A percentile compares a stretch with the other conserved stretches of the same genome.
Conservation (phyloP, 2,888 invertebrate genomes). For the Platycnemis pennipes region DNA sequence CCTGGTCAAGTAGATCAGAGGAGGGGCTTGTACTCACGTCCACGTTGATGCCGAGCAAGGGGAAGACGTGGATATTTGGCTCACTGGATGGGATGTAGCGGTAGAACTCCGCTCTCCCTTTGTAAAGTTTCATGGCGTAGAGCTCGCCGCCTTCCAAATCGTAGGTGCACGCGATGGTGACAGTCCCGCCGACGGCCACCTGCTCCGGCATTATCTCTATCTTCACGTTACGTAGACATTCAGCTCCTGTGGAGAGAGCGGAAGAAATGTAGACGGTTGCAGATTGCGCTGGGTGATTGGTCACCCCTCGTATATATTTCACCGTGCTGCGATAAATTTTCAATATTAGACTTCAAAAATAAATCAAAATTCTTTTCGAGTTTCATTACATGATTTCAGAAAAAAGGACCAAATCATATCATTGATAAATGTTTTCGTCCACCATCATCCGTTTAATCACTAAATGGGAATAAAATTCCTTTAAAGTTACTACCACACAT, state of each 20-base stretch:
- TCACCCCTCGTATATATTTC: no score
- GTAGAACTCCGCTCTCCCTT: slow-evolving; percentile 52
- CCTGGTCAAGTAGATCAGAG: not conserved
- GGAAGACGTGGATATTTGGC: not conserved
- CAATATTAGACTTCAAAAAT: no score
- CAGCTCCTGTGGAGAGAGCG: slow-evolving; percentile 35
- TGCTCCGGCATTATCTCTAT: slow-evolving; percentile 11
- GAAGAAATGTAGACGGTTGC: not conserved
- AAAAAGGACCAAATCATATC: no score
- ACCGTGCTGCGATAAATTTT: no score
- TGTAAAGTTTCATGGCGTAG: slow-evolving; percentile 55
- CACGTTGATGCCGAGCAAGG: slow-evolving; percentile 56
- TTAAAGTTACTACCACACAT: no score
- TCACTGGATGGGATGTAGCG: slow-evolving; percentile 40
- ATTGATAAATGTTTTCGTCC: no score
- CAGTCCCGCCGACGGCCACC: slow-evolving; percentile 34
- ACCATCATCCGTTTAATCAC: no score
- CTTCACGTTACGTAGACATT: slow-evolving; percentile 49
- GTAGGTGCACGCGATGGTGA: slow-evolving; percentile 26
- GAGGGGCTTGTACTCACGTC: slow-evolving; percentile 23
- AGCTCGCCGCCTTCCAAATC: slow-evolving; percentile 47
- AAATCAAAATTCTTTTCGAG: no score
- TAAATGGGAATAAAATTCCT: no score
- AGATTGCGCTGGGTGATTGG: no score
- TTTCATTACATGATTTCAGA: no score